phyloP scores from a whole-genome alignment of 2,888 invertebrate genomes.

The Cataglyphis rosenhaueri region DNA sequence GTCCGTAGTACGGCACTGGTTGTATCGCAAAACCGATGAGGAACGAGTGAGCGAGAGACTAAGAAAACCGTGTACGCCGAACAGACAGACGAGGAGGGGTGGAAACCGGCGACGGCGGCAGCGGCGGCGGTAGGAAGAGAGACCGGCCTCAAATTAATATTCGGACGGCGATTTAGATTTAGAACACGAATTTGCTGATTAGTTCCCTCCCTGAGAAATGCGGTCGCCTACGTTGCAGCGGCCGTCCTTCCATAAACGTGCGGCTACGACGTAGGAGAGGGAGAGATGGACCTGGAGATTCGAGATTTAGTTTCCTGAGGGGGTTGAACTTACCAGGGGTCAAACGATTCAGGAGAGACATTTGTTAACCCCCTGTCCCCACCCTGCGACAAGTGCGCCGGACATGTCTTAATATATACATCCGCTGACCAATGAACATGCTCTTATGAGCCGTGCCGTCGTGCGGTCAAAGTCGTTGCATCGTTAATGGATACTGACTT shows the following conservation, averaged over 20 bases:
- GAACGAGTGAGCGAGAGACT: constrained; percentile 68
- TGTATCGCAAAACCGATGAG: constrained; percentile 81
- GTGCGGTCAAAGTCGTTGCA: constrained; percentile 36
- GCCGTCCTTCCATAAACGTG: constrained; percentile 64
- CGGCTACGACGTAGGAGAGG: constrained; percentile 33
- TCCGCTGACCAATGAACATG: constrained; percentile 69
- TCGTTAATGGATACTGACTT: constrained; percentile 15
- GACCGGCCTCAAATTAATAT: constrained; percentile 82
- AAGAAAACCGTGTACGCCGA: constrained; percentile 35
- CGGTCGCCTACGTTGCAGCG: constrained; percentile 71
- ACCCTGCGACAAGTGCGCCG: constrained; percentile 81
- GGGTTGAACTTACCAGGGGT: constrained; percentile 76
- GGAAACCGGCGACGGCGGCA: constrained; percentile 21
- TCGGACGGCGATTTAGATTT: constrained; percentile 84
- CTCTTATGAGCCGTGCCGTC: constrained; percentile 58
- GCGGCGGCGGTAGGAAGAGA: constrained; percentile 32
- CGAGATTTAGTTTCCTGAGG: constrained; percentile 77
- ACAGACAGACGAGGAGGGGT: constrained; percentile 42
- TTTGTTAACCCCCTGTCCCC: constrained; percentile 76
- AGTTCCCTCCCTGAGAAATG: constrained; percentile 80
- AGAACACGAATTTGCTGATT: constrained; percentile 85
- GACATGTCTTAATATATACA: constrained; percentile 83
- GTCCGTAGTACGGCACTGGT: constrained; percentile 68
- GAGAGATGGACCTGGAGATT: constrained; percentile 57
- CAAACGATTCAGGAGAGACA: constrained; percentile 76